Evolutionary conservation across 92 coral and sea anemone genomes (phyloP), one percentile per base, ranked within the genome.

Genomic region (Scolanthus callimorphus): DNA sequence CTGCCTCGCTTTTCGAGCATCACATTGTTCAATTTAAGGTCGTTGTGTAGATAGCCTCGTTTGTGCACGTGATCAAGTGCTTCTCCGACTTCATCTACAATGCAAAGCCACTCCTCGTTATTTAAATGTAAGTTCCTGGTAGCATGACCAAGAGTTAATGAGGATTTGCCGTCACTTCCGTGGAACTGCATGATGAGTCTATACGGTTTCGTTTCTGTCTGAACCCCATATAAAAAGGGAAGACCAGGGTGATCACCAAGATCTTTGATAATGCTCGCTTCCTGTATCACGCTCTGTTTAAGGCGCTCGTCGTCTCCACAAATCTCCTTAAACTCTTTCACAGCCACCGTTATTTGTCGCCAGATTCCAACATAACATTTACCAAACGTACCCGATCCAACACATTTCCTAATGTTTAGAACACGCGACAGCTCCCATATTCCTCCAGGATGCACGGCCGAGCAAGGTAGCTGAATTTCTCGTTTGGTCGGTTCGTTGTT

Each of bases 161-260:
- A n/a, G 17, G 43, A 27, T 3, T 19, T 22, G 29, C 26, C 21
- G 27, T 49, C 57, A 1, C 30, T 57, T 12, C 47, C 10, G 27
- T 62, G 69, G 45, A 62, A 62, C 25, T 62, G 69, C 2, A 62
- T 46, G 9, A 31, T 44, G 1, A 47, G 23, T 12, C 46, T 24
- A 4, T 15, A 22, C 11, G 69, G 69, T 11, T 17, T 15, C 11
- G 41, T 13, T 11, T 27, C 28, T 15, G 15, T 46, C 3, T 23
- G 10, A 1, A 62, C 46, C 27, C 69, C 69, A 13, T 46, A 62
- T 20, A 62, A 30, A 29, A 41, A 57, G 0, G 69, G 69, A 8
- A 62, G 46, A 11, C 69, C 69, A n/a, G 31, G 2, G 22, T 62
- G 69, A 20, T 62, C 69, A 4, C 69, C 69, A 3, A 62, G 57